phyloP scores from a whole-genome alignment of 2,797 vertebrate genomes.

The Cossypha caffra region DNA sequence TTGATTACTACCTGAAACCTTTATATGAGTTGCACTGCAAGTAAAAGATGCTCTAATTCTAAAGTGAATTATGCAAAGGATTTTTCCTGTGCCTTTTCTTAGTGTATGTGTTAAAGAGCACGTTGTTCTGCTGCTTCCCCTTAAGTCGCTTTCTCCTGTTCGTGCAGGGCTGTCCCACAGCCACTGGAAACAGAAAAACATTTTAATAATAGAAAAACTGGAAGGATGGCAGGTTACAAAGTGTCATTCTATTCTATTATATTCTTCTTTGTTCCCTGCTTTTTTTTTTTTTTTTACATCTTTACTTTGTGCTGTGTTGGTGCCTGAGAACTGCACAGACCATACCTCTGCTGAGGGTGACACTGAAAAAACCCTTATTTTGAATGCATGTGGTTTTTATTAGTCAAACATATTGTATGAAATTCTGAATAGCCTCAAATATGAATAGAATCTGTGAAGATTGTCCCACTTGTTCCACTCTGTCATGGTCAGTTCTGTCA shows the following conservation, averaged over 20 bases:
- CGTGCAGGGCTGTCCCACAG: constrained; percentile 19
- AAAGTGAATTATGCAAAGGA: neutral
- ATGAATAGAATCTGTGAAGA: neutral
- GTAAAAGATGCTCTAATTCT: neutral
- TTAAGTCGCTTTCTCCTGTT: constrained; percentile 40
- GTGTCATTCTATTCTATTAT: neutral
- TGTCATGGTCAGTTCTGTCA: rapidly evolving
- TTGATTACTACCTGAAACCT: neutral
- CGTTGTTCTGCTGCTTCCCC: neutral
- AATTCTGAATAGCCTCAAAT: neutral
- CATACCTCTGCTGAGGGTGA: neutral
- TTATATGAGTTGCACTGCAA: neutral
- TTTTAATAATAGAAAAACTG: neutral
- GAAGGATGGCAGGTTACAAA: neutral
- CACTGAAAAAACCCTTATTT: neutral
- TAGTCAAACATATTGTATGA: neutral
- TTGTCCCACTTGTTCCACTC: neutral
- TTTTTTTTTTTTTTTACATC: neutral
- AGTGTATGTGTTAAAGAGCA: neutral
- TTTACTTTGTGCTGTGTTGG: neutral
- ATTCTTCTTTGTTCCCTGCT: neutral
- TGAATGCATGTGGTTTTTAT: neutral
- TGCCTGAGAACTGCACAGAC: neutral
- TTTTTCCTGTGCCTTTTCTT: neutral
- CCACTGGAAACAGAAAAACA: neutral